These are phyloP conservation scores for Australoheros scitulus DNA, from an alignment of 2,113 vertebrate genomes.

Conservation along the genomic window DNA sequence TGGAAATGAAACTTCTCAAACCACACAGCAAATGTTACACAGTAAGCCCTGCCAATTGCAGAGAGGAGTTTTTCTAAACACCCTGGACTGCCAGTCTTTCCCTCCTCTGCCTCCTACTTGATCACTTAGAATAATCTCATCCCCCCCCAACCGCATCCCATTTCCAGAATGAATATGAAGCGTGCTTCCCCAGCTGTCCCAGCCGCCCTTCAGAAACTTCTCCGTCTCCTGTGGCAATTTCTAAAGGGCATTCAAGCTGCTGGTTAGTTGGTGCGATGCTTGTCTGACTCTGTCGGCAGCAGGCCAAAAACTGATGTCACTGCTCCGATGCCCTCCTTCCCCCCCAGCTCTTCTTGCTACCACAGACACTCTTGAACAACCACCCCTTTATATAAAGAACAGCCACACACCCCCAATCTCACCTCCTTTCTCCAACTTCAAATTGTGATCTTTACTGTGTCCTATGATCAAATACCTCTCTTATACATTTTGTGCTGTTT, in stretches of 20 bases:
- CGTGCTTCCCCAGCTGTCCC: constrained; percentile 41
- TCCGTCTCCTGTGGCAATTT: constrained; percentile 46
- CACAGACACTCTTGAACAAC: constrained; percentile 10
- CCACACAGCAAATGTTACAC: constrained; percentile 65
- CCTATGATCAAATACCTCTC: constrained; percentile 46
- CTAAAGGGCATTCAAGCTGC: constrained; percentile 61
- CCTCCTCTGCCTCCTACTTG: constrained; percentile 61
- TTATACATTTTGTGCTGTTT: constrained; percentile 11
- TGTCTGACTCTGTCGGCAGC: constrained; percentile 59
- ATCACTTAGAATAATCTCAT: constrained; percentile 72
- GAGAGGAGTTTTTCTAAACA: constrained; percentile 61
- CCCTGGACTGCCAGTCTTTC: constrained; percentile 58
- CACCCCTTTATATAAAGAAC: constrained; percentile 39
- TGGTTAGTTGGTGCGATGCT: constrained; percentile 46
- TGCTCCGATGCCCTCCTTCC: background rate
- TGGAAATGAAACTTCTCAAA: constrained; percentile 61
- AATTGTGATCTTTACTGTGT: constrained; percentile 35
- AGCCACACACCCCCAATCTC: constrained; percentile 16
- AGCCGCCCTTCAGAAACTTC: constrained; percentile 54
- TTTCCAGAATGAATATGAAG: constrained; percentile 62
- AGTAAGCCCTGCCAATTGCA: constrained; percentile 54
- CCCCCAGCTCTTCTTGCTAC: background rate
- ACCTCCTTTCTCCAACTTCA: constrained; percentile 11
- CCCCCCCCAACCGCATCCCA: constrained; percentile 41
- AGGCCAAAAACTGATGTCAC: constrained; percentile 61